Conservation (phyloP, 2,113 vertebrate species). For the Bothrops jararaca region DNA sequence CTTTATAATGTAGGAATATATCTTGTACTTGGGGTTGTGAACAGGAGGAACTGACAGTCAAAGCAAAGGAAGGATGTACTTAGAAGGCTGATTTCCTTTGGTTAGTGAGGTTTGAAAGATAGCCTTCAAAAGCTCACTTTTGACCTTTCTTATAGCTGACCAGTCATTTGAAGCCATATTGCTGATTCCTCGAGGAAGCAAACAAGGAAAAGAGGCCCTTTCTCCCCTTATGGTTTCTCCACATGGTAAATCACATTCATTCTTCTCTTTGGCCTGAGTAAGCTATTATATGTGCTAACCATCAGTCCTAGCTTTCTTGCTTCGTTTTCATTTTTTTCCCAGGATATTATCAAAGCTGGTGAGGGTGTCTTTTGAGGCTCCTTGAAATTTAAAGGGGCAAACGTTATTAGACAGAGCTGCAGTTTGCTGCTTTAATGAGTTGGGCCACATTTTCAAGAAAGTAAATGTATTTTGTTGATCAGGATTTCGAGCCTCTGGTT, state of each 20-base stretch:
- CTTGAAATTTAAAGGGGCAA: background rate
- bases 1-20: background rate
- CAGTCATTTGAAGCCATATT: conserved; percentile 71
- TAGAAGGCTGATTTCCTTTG: background rate
- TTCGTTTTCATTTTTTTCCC: background rate
- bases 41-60: background rate
- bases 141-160: conserved; percentile 63
- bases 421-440: background rate
- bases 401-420: background rate
- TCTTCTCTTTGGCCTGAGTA: background rate
- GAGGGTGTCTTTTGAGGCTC: background rate
- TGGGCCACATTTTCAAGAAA: background rate
- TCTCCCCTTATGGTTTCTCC: conserved; percentile 76
- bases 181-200: conserved; percentile 56
- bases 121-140: conserved; percentile 17
- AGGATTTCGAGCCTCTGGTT: background rate
- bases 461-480: background rate
- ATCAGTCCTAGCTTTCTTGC: background rate
- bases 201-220: conserved; percentile 12
- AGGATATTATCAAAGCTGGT: background rate
- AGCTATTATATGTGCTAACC: background rate
- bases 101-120: background rate
- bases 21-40: background rate
- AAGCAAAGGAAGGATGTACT: background rate
- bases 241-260: conserved; percentile 70